Conservation (phyloP, 2,888 invertebrate genomes). For the Nemapogon koenigi region DNA sequence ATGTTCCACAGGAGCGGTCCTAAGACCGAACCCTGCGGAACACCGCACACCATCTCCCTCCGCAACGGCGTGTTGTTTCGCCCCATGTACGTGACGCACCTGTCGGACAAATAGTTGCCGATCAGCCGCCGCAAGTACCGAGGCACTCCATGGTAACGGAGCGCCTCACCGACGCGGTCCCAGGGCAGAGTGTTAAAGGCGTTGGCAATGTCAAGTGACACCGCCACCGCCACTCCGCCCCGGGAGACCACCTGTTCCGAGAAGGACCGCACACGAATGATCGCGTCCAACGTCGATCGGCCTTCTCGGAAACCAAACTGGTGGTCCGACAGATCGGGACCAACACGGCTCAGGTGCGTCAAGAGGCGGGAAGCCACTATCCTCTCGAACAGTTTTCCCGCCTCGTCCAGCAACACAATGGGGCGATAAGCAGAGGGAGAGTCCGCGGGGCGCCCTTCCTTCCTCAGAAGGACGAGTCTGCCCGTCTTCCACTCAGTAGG, state of each 20-base stretch:
- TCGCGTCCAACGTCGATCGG: background rate
- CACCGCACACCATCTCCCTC: no score
- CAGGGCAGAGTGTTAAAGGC: slow-evolving; percentile 20
- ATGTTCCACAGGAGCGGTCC: slow-evolving; percentile 12
- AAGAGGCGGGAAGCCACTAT: no score
- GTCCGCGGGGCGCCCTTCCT: no score
- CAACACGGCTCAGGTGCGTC: background rate
- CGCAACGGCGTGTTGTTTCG: no score
- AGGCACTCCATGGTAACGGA: slow-evolving; percentile 17
- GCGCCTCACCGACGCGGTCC: slow-evolving; percentile 16
- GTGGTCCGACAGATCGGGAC: slow-evolving; percentile 1
- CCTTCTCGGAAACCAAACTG: background rate
- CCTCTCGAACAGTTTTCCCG: no score
- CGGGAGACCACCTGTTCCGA: no score
- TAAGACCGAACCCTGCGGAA: slow-evolving; percentile 15
- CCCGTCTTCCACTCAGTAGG: no score
- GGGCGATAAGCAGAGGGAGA: no score
- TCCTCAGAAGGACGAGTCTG: no score
- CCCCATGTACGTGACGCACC: no score
- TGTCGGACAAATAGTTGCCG: slow-evolving; percentile 12
- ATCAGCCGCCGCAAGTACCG: slow-evolving; percentile 13
- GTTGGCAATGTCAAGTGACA: slow-evolving; percentile 18
- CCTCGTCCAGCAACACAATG: no score
- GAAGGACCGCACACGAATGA: background rate
- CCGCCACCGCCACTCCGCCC: slow-evolving; percentile 16